Base-by-base conservation (phyloP, 1,140 invertebrate species). In the Drosophila watanabei region DNA sequence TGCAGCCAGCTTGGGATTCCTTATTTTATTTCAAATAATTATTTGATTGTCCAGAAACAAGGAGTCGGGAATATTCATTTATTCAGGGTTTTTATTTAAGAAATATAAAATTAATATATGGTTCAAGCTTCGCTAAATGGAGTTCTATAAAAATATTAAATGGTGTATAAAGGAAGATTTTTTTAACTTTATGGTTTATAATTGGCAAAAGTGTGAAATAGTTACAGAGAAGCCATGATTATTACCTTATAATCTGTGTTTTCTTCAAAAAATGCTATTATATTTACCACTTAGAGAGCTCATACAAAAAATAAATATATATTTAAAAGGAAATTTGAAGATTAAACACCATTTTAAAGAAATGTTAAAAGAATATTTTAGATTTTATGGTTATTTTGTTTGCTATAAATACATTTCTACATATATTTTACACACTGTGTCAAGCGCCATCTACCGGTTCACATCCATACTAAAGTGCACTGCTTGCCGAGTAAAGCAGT, bases 21-120 rank as follows among this genome's bases (percentile, higher is more conserved):
- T 69, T 46, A 33, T 56, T 71, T 69, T 71, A 71, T 51, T 69
- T 56, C 43, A 37, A 69, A 69, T 69, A 71, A 71, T 71, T 71
- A 46, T 71, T 69, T 69, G 49, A 56, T 32, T 35, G 20, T 32
- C 8, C 24, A 62, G 33, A 30, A 7, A 5, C 18, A 65, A 5
- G 30, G 37, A 24, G 16, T 16, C 32, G 4, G 11, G 6, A 4
- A 35, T 33, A 51, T 51, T 4, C 30, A 5, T 35, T 54, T 54
- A 33, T 33, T 18, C 8, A 6, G 0, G 3, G n/a, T 7, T 8
- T 54, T 54, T 20, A 5, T 3, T 0, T 2, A 37, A 11, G 5
- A 56, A 35, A 35, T 16, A 6, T 24, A 11, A 8, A 10, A 37
- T 35, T 5, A 37, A 37, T 11, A 24, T 16, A 11, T 16, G 4